These are phyloP conservation scores for Agapornis roseicollis DNA, from an alignment of 2,113 vertebrate species.

Conservation along the genomic window DNA sequence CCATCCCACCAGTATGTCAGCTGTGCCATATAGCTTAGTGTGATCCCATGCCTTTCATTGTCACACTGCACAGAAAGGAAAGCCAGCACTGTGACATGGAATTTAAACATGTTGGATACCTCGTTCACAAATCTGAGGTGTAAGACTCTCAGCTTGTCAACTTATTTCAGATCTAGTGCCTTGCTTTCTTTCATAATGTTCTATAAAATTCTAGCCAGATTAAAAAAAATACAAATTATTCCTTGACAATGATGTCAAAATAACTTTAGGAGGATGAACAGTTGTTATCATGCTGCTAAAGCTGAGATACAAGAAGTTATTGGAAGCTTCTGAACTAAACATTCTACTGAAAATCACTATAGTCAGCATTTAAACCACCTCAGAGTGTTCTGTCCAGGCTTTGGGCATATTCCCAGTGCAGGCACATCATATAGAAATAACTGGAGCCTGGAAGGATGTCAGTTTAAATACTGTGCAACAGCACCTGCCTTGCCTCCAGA, in stretches of 20 bases:
- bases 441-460: fast-evolving
- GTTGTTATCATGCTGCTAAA: background rate
- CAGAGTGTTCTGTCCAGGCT: background rate
- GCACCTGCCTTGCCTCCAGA: background rate
- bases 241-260: background rate
- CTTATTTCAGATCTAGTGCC: background rate
- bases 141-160: background rate
- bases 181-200: background rate
- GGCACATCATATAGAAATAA: background rate
- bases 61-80: background rate
- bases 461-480: background rate
- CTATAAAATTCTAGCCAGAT: background rate
- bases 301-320: background rate
- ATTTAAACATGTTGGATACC: background rate
- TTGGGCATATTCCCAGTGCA: background rate
- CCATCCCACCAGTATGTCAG: background rate
- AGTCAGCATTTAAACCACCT: background rate
- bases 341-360: background rate
- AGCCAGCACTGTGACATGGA: background rate
- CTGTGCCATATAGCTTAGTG: background rate
- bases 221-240: background rate
- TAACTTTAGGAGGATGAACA: background rate
- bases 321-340: background rate
- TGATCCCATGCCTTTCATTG: background rate
- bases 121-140: background rate